Conservation (phyloP, 2,888 invertebrate genomes). For the Drosophila subsilvestris region DNA sequence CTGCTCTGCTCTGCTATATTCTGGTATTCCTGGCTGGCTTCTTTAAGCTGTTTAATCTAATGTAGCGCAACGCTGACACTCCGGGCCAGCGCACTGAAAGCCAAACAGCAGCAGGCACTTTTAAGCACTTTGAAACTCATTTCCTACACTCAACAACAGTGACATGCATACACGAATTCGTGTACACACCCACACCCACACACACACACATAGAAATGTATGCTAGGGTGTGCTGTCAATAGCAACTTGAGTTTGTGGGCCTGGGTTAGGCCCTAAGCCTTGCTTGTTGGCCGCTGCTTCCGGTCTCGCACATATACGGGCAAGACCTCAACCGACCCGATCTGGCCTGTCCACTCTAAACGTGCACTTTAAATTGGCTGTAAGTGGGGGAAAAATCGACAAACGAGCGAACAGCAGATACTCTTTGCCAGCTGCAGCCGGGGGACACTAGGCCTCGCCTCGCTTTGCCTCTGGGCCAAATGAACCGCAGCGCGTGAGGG, state of each 20-base stretch:
- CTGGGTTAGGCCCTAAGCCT: conserved; percentile 28
- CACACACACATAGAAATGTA: conserved; percentile 23
- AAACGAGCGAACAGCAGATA: conserved; percentile 17
- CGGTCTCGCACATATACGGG: conserved; percentile 25
- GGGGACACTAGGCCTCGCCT: background rate
- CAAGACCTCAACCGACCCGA: conserved; percentile 29
- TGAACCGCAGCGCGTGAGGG: conserved; percentile 18
- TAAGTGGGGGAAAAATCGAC: conserved; percentile 15
- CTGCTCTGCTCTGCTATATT: conserved; percentile 7
- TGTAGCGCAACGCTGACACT: conserved; percentile 57
- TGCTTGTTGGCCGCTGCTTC: conserved; percentile 44
- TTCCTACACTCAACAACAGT: conserved; percentile 69
- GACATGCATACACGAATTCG: conserved; percentile 55
- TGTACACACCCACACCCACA: conserved; percentile 19
- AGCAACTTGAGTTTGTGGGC: conserved; percentile 38
- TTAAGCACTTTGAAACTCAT: conserved; percentile 76
- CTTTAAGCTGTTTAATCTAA: conserved; percentile 73
- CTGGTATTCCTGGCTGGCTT: conserved; percentile 60
- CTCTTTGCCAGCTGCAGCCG: conserved; percentile 6
- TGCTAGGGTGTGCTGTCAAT: conserved; percentile 46
- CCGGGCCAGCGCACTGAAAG: conserved; percentile 49
- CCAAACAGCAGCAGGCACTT: conserved; percentile 59
- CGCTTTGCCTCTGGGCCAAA: background rate
- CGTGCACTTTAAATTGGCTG: conserved; percentile 19
- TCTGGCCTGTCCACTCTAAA: conserved; percentile 35